Evolutionary conservation across 2,797 vertebrate species (phyloP), one percentile per base, ranked within the genome.

Genomic region (Smutsia temminckii): DNA sequence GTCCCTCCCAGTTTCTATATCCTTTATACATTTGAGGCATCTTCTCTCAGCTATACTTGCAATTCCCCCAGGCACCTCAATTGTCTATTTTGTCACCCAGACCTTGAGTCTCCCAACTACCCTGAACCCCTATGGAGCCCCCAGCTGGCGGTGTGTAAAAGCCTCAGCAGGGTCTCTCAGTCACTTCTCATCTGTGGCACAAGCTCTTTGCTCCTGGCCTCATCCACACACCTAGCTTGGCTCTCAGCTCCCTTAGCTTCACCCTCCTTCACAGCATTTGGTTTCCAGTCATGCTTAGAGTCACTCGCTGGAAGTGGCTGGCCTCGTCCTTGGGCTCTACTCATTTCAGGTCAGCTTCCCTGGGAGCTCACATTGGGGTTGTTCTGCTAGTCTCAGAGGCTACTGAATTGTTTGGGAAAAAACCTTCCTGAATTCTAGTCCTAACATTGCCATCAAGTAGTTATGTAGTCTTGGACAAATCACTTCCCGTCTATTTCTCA

Each of bases 401-500:
- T 63, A 80, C 6, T 57, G 20, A 71, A 75, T 29, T 59, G 46
- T 87, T 87, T 8, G 29, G 40, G 61, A 57, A 90, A 42, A 55
- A 53, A 34, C 16, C 18, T 87, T 88, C 66, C 84, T 85, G 49
- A 49, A 64, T 81, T 93, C 63, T 83, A 92, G 37, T 78, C 34
- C 11, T 79, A 83, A 55, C 55, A 69, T 59, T 68, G 34, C 23
- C 32, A 34, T 74, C 66, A 57, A 93, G 53, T 77, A 89, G 55
- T 72, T 91, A 40, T 63, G 8, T 61, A 84, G 69, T 93, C 66
- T 80, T 78, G 17, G 46, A 80, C 51, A 85, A 69, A 63, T n/a
- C n/a, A 81, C 34, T 85, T 92, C 8, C 59, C 7, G 34, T 94
- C 53, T 51, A 12, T 93, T 91, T 95, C 53, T 95, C 91, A 91